A percentile compares a stretch with the other conserved stretches of the same genome.
phyloP scores from a whole-genome alignment of 1,140 invertebrate species.

The Caenorhabditis brenneri region DNA sequence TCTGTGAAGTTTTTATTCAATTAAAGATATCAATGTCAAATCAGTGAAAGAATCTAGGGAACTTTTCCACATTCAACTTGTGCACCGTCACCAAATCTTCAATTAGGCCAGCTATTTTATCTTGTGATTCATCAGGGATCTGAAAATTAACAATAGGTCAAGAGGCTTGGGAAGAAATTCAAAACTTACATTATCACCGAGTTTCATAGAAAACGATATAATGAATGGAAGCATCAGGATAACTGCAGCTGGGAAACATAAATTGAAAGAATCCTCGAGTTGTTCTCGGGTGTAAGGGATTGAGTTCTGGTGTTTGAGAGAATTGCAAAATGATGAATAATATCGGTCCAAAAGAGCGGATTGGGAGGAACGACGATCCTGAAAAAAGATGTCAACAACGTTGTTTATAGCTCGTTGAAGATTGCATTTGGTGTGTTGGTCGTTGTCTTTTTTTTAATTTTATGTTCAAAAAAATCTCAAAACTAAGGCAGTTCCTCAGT shows the following conservation, averaged over 20 bases:
- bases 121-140: neutral
- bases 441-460: too few relatives aligned
- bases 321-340: neutral
- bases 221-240: constrained; percentile 31
- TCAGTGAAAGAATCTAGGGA: neutral
- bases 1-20: neutral
- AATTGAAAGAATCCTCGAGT: neutral
- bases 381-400: neutral
- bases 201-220: neutral
- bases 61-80: neutral
- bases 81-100: neutral
- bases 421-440: neutral
- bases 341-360: neutral
- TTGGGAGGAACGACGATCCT: neutral
- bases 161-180: neutral
- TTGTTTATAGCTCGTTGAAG: too few relatives aligned
- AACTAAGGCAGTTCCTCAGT: too few relatives aligned
- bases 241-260: neutral
- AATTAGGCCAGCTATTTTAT: neutral
- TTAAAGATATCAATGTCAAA: neutral
- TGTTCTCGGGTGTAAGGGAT: neutral
- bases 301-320: neutral
- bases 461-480: too few relatives aligned
- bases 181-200: neutral
- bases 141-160: neutral